Conservation (phyloP, 2,888 invertebrate species). For the Zootermopsis nevadensis region DNA sequence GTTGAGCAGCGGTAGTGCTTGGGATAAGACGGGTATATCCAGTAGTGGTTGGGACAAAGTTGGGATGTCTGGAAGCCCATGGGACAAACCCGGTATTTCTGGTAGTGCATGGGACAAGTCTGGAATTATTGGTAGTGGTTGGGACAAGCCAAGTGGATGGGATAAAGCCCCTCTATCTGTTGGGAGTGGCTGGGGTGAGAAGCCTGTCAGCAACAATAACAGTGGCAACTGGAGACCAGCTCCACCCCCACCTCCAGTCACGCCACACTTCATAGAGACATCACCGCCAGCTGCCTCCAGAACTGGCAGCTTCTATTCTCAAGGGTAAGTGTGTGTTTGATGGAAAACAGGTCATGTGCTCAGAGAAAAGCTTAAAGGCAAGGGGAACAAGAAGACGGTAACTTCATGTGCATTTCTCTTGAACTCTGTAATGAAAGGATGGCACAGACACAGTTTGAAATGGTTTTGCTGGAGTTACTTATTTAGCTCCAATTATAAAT, state of each 20-base stretch:
- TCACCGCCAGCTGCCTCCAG: slow-evolving; percentile 59
- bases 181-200: slow-evolving; percentile 35
- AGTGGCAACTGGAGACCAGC: slow-evolving; percentile 69
- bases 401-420: no score
- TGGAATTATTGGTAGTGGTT: slow-evolving; percentile 11
- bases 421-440: no score
- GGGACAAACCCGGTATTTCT: slow-evolving; percentile 26
- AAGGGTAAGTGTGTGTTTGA: slow-evolving; percentile 60
- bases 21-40: slow-evolving; percentile 39
- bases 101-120: slow-evolving; percentile 40
- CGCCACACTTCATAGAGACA: slow-evolving; percentile 58
- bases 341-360: neutral
- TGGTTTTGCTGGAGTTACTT: no score
- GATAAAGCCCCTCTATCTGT: slow-evolving; percentile 17
- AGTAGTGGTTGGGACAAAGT: slow-evolving; percentile 49
- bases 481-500: no score
- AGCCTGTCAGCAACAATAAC: slow-evolving; percentile 68
- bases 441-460: no score
- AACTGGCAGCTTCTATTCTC: slow-evolving; percentile 64
- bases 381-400: no score
- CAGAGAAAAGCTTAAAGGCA: neutral
- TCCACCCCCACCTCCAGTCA: slow-evolving; percentile 74
- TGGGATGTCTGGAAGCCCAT: slow-evolving; percentile 34
- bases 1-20: slow-evolving; percentile 19
- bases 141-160: slow-evolving; percentile 43